A percentile compares a stretch with the other conserved stretches of the same genome.
Conservation (phyloP, 2,113 vertebrate genomes). For the Sceloporus undulatus region DNA sequence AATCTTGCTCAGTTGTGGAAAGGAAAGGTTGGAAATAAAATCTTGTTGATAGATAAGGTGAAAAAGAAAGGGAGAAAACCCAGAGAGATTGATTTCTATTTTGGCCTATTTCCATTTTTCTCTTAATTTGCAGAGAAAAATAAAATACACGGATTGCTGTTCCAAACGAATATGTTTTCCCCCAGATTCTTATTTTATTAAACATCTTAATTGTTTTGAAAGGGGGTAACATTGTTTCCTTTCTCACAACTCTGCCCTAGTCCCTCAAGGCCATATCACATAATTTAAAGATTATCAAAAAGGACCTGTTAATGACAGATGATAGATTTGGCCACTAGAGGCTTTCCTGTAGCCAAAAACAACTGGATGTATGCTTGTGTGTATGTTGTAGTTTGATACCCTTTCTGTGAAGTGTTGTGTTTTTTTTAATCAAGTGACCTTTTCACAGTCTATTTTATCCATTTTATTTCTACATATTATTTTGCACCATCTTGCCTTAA, state of each 20-base stretch:
- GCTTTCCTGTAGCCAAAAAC: constrained; percentile 24
- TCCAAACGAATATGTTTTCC: constrained; percentile 1
- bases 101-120: background rate
- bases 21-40: constrained; percentile 30
- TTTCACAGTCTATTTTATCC: background rate
- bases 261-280: constrained; percentile 24
- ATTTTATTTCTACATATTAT: background rate
- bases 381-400: background rate
- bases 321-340: constrained; percentile 39
- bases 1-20: constrained; percentile 29
- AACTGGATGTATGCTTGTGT: background rate
- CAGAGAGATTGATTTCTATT: background rate
- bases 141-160: constrained; percentile 45
- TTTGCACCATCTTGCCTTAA: background rate
- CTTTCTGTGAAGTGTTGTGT: background rate
- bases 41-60: constrained; percentile 9
- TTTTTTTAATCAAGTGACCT: background rate
- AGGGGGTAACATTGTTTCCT: background rate
- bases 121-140: constrained; percentile 39
- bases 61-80: background rate
- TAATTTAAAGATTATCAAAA: constrained; percentile 33
- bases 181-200: background rate
- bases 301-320: constrained; percentile 25
- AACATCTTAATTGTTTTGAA: background rate
- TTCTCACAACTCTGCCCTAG: background rate